phyloP scores from a whole-genome alignment of 2,888 invertebrate genomes.

The Drosophila ustulata region DNA sequence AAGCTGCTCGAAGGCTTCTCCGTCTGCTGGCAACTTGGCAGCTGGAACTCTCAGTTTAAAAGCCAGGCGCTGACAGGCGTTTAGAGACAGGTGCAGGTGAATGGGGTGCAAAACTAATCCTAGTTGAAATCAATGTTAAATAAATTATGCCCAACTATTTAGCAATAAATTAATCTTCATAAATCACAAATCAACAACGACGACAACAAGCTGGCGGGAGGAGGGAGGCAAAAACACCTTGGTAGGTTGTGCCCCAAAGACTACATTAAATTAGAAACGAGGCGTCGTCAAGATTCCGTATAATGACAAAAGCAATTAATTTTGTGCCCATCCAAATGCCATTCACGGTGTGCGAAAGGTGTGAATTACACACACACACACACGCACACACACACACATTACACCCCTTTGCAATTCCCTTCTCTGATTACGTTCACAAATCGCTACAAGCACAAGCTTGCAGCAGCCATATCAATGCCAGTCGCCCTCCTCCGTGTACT shows the following conservation, averaged over 20 bases:
- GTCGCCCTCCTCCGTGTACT: neutral
- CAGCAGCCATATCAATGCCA: conserved; percentile 50
- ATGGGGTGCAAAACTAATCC: conserved; percentile 58
- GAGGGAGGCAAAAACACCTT: conserved; percentile 19
- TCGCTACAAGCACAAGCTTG: conserved; percentile 64
- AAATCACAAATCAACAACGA: conserved; percentile 83
- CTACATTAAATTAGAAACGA: conserved; percentile 78
- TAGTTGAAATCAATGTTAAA: conserved; percentile 79
- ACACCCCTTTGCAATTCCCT: conserved; percentile 13
- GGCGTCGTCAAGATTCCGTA: conserved; percentile 83
- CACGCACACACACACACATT: neutral
- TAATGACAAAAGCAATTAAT: conserved; percentile 85
- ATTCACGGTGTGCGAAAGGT: conserved; percentile 59
- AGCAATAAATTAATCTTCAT: conserved; percentile 84
- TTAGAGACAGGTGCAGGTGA: conserved; percentile 33
- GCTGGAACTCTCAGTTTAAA: conserved; percentile 7
- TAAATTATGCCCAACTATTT: conserved; percentile 81
- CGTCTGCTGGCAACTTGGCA: conserved; percentile 3
- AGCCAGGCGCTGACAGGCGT: conserved; percentile 33
- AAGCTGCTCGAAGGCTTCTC: neutral
- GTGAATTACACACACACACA: conserved; percentile 35
- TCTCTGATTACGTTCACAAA: conserved; percentile 82
- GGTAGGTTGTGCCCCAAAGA: conserved; percentile 40
- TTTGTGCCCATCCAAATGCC: conserved; percentile 77
- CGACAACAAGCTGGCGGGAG: conserved; percentile 44